phyloP scores from a whole-genome alignment of 2,797 vertebrate species.

The Sitta carolinensis region DNA sequence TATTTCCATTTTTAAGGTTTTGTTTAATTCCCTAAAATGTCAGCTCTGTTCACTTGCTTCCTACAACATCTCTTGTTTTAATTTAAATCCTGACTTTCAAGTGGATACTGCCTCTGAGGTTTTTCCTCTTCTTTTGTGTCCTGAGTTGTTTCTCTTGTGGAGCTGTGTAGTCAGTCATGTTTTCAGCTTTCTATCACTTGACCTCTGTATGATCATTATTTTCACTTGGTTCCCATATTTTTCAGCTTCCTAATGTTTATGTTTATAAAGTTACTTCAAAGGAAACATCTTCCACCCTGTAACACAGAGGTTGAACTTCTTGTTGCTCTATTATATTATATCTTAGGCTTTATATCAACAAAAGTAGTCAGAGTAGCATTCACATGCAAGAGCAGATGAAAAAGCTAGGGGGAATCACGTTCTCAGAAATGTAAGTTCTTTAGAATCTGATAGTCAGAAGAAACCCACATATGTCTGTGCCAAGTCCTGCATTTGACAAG shows the following conservation, averaged over 20 bases:
- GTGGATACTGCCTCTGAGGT: neutral
- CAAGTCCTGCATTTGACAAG: neutral
- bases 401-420: accelerated
- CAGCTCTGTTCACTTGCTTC: neutral
- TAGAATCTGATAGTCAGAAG: neutral
- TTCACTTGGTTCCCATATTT: neutral
- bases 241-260: neutral
- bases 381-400: neutral
- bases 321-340: neutral
- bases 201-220: neutral
- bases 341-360: neutral
- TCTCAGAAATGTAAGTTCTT: neutral
- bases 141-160: neutral
- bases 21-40: conserved; percentile 26
- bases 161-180: neutral
- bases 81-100: neutral
- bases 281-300: neutral
- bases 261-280: neutral
- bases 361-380: neutral
- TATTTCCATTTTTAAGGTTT: neutral
- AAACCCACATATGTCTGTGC: accelerated
- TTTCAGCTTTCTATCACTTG: neutral
- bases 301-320: neutral
- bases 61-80: neutral
- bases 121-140: neutral